These are phyloP conservation scores for Allygus modestus DNA, from an alignment of 2,888 invertebrate species.

Conservation along the genomic window DNA sequence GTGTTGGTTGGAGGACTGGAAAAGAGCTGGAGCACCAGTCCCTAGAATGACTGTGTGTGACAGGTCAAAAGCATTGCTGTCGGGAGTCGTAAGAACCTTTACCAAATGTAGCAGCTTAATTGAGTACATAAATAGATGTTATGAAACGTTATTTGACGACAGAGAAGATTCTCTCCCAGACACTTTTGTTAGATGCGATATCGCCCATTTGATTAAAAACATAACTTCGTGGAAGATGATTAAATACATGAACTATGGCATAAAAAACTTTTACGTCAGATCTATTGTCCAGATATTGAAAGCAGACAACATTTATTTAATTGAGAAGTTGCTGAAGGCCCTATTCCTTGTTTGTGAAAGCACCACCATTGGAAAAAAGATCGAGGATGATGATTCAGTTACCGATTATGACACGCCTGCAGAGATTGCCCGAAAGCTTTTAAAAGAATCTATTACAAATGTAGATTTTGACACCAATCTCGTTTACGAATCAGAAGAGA, in stretches of 20 bases:
- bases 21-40: constrained; percentile 37
- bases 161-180: background rate
- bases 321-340: background rate
- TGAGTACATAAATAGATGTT: background rate
- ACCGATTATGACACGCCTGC: background rate
- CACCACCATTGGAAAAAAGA: constrained; percentile 2
- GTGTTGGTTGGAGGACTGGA: constrained; percentile 54
- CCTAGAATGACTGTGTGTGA: constrained; percentile 15
- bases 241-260: background rate
- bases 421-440: background rate
- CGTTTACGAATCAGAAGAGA: background rate
- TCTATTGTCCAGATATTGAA: background rate
- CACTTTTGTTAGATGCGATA: constrained; percentile 42
- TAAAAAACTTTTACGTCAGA: constrained; percentile 46
- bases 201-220: constrained; percentile 46
- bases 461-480: background rate
- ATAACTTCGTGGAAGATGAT: constrained; percentile 31
- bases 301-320: background rate
- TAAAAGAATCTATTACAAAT: background rate
- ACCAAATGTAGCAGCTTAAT: constrained; percentile 1
- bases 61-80: constrained; percentile 43
- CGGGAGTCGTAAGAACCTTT: background rate
- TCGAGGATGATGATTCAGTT: background rate
- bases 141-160: constrained; percentile 5
- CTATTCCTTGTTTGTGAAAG: constrained; percentile 38